Base-by-base conservation (phyloP, 2,888 invertebrate species). In the Leptopilina drosophilae region DNA sequence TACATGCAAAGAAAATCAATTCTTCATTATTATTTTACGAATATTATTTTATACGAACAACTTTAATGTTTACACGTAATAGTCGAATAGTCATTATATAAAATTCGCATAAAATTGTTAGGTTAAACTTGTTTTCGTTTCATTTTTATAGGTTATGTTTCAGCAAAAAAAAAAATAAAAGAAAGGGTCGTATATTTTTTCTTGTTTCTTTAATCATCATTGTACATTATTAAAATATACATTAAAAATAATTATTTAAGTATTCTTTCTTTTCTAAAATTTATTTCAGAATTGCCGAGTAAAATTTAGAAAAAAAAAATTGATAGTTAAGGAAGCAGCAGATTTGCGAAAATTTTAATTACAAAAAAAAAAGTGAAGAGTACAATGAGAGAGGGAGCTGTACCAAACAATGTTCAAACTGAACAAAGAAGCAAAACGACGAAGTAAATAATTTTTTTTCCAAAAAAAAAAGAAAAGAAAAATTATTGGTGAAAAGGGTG, bases 311-410 rank as follows among this genome's bases (percentile, higher is more conserved):
- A 8, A 7, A 33, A 33, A 73, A 33, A 56, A 53, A 20, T 20
- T 20, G 20, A 20, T 20, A 20, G 56, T 56, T 56, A 73, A 56
- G 56, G 40, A 73, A 73, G 73, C 56, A 56, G n/a, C 56, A 46
- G 67, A 15, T 7, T 67, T 56, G 40, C 8, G 56, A 33, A 73
- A 73, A 56, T 46, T 73, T 26, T 15, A 56, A 73, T 73, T 56
- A 56, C 33, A 73, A 56, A 26, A 56, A 8, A 8, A 26, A 56
- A 7, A 8, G 53, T 73, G 73, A 53, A 64, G 64, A 64, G 64
- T 56, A 73, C 73, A 73, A 73, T 73, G 73, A 56, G 33, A 73
- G 73, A 73, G 73, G 73, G 73, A 56, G 73, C 73, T 40, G 56
- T 56, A 56, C 73, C 73, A 73, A 73, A 73, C 33, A 73, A 53